A percentile compares a stretch with the other conserved stretches of the same genome.
These are phyloP conservation scores for Formica exsecta DNA, from an alignment of 1,140 invertebrate species.

Conservation along the genomic window DNA sequence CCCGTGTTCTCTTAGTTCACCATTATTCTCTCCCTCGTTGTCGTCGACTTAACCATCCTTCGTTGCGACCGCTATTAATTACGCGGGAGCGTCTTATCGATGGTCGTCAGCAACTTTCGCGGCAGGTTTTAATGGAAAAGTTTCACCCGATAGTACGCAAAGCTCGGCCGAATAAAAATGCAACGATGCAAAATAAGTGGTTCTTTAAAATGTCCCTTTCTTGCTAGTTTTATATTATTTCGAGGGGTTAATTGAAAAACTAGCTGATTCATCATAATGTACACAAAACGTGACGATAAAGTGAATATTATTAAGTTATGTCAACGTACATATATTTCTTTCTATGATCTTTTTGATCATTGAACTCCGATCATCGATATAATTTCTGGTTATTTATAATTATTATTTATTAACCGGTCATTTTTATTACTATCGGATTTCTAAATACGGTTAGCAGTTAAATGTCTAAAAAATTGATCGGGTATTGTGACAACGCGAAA, in stretches of 20 bases:
- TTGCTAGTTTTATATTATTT: slow-evolving; percentile 53
- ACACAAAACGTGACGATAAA: background rate
- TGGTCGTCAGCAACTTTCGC: slow-evolving; percentile 61
- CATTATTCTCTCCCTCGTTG: slow-evolving; percentile 43
- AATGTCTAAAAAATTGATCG: slow-evolving; percentile 46
- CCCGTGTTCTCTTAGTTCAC: slow-evolving; percentile 18
- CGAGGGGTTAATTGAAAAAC: slow-evolving; percentile 66
- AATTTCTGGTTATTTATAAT: background rate
- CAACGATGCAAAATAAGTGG: slow-evolving; percentile 71
- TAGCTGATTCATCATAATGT: slow-evolving; percentile 34
- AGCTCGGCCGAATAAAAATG: slow-evolving; percentile 58
- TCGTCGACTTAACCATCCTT: slow-evolving; percentile 49
- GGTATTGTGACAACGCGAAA: slow-evolving; percentile 56
- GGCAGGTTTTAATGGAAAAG: slow-evolving; percentile 69
- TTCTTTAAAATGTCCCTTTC: slow-evolving; percentile 42
- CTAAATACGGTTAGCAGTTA: background rate
- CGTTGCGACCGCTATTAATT: slow-evolving; percentile 67
- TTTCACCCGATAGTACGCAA: slow-evolving; percentile 50
- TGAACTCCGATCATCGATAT: background rate
- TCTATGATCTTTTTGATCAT: background rate
- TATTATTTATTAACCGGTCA: background rate
- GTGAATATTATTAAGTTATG: background rate
- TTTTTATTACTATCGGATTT: background rate
- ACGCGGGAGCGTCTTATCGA: slow-evolving; percentile 64
- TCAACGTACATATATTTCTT: background rate